phyloP scores from a whole-genome alignment of 2,113 vertebrate species.

The Syngnathus scovelli region DNA sequence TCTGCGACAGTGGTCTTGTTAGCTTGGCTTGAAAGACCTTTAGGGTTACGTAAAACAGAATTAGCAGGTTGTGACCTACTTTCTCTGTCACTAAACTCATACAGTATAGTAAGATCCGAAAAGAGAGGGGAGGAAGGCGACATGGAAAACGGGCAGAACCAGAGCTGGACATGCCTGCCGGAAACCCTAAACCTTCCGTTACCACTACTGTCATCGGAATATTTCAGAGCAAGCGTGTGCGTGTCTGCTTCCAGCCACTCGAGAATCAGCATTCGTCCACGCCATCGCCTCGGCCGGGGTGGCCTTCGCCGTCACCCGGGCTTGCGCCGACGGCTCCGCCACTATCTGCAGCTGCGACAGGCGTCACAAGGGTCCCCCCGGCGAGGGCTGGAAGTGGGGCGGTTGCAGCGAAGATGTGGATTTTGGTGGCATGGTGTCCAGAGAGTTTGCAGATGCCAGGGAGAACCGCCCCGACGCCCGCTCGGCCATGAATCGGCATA shows the following conservation, averaged over 20 bases:
- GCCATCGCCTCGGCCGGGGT: constrained; percentile 93
- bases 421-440: constrained; percentile 93
- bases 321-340: constrained; percentile 87
- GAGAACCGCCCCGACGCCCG: constrained; percentile 94
- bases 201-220: neutral
- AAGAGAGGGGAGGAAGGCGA: too few relatives aligned
- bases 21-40: constrained; percentile 8
- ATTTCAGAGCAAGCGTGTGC: too few relatives aligned
- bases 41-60: constrained; percentile 10
- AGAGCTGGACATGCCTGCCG: too few relatives aligned
- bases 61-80: constrained; percentile 1
- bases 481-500: constrained; percentile 96
- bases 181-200: neutral
- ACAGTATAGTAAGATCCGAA: neutral
- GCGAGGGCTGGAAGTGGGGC: constrained; percentile 97
- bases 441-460: constrained; percentile 91
- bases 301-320: constrained; percentile 88
- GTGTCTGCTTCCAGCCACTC: constrained; percentile 77
- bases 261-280: constrained; percentile 93
- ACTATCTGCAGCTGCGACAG: constrained; percentile 92
- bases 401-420: constrained; percentile 96
- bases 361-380: constrained; percentile 85
- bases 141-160: too few relatives aligned
- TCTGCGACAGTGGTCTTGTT: constrained; percentile 10
- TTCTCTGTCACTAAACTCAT: neutral